Evolutionary conservation across 92 coral and sea anemone genomes (phyloP).

Genomic region (Blastomussa wellsi): DNA sequence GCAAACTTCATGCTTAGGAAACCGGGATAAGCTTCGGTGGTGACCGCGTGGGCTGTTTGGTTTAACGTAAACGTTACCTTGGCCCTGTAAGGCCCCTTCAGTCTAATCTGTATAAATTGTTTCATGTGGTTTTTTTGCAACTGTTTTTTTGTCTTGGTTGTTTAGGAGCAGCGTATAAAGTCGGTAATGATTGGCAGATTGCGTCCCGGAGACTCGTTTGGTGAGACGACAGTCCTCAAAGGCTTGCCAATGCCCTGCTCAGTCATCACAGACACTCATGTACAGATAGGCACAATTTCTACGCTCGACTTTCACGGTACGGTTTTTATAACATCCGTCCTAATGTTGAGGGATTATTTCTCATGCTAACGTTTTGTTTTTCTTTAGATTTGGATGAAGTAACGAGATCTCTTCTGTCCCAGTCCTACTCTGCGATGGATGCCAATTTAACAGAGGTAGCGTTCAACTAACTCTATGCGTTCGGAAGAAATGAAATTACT

Average conservation of each 20-base stretch:
- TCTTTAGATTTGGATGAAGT: conserved; percentile 88
- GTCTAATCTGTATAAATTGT: not conserved
- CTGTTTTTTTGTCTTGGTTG: not conserved
- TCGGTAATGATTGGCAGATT: conserved; percentile 89
- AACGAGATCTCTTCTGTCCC: conserved; percentile 83
- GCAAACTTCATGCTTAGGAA: no score
- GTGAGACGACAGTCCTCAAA: conserved; percentile 89
- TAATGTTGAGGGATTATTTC: not conserved
- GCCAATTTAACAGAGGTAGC: conserved; percentile 84
- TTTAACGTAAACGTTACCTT: no score
- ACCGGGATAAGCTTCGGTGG: no score
- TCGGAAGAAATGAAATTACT: no score
- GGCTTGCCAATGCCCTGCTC: conserved; percentile 79
- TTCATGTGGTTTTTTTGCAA: no score
- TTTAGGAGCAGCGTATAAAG: conserved; percentile 76
- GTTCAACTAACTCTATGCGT: not conserved
- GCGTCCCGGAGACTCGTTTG: conserved; percentile 96
- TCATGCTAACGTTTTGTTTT: not conserved
- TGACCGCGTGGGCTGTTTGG: no score
- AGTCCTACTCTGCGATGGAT: conserved; percentile 93
- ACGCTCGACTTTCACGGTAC: conserved; percentile 86
- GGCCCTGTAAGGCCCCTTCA: no score
- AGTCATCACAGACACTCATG: conserved; percentile 76
- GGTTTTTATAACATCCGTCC: not conserved
- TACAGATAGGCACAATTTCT: conserved; percentile 90